Evolutionary conservation across 1,140 invertebrate genomes (phyloP).

Genomic region (Dendroctonus ponderosae): DNA sequence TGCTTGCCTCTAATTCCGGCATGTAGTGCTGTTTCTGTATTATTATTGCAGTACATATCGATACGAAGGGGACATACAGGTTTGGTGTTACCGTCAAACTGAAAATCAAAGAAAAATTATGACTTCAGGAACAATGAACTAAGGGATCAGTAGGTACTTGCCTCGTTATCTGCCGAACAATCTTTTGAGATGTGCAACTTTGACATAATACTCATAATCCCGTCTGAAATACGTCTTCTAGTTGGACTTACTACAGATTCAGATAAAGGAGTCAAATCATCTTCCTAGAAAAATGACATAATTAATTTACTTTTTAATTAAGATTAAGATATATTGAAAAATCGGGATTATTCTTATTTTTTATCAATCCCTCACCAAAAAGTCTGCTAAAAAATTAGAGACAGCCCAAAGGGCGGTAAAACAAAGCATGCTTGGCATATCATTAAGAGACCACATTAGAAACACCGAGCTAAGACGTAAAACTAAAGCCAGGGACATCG

Average conservation of each 20-base stretch:
- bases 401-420: no score
- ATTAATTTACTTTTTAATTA: conserved; percentile 1
- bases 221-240: conserved; percentile 75
- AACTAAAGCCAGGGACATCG: no score
- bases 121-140: neutral
- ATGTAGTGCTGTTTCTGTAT: conserved; percentile 73
- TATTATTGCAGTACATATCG: conserved; percentile 74
- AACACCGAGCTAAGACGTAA: no score
- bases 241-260: conserved; percentile 60
- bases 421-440: no score
- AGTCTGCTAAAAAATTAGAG: no score
- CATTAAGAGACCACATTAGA: no score
- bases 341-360: neutral
- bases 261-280: conserved; percentile 48
- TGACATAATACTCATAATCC: conserved; percentile 84
- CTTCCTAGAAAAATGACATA: conserved; percentile 38
- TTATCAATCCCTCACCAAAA: no score
- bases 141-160: conserved; percentile 1
- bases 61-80: conserved; percentile 68
- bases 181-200: conserved; percentile 65
- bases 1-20: conserved; percentile 76
- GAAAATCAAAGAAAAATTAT: conserved; percentile 4
- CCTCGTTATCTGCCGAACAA: conserved; percentile 50
- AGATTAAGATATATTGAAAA: neutral
- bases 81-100: conserved; percentile 54